phyloP scores from a whole-genome alignment of 2,113 vertebrate species.

The Laticauda laticaudata region DNA sequence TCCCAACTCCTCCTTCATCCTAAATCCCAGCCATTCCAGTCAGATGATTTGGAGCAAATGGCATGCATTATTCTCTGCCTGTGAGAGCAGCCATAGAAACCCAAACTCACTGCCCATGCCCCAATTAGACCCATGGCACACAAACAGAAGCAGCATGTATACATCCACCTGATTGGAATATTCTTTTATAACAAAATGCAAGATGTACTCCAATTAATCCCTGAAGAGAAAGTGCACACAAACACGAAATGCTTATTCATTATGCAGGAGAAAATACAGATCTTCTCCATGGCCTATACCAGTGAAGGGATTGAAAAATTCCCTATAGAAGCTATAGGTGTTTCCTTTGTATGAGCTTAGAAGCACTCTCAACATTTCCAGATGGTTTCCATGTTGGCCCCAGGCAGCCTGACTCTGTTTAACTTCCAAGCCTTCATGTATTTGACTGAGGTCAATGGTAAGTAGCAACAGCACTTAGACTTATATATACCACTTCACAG shows the following conservation, averaged over 20 bases:
- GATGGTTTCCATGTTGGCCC: background rate
- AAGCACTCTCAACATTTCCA: background rate
- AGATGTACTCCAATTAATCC: background rate
- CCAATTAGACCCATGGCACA: background rate
- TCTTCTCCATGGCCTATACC: background rate
- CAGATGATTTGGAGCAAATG: background rate
- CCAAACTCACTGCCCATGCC: background rate
- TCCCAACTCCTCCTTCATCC: background rate
- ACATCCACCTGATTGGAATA: background rate
- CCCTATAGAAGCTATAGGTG: background rate
- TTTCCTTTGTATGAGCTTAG: background rate
- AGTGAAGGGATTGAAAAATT: background rate
- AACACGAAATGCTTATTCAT: background rate
- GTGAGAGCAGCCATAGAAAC: background rate
- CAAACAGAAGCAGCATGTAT: background rate
- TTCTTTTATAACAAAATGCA: background rate
- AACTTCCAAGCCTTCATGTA: background rate
- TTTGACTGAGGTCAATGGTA: background rate
- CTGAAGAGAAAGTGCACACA: background rate
- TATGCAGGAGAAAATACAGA: background rate
- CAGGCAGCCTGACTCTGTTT: background rate
- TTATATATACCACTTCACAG: too few relatives aligned
- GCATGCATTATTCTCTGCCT: too few relatives aligned
- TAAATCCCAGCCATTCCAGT: background rate
- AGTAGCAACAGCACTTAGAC: background rate